Base-by-base conservation (phyloP, 2,888 invertebrate genomes). In the Pseudoips prasinana region DNA sequence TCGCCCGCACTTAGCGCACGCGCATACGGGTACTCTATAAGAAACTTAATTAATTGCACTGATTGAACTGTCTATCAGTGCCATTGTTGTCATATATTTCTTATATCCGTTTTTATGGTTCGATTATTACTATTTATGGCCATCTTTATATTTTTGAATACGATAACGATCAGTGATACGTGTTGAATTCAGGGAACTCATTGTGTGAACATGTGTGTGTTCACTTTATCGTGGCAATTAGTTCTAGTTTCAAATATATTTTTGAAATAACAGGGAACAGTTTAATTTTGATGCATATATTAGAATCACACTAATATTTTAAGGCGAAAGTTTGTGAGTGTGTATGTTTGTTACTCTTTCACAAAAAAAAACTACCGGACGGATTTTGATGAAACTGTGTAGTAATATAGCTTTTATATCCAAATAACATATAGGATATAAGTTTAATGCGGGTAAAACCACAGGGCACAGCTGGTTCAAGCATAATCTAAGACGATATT, bases 21-120 rank as follows among this genome's bases (percentile, higher is more conserved):
- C 64, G 63, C 71, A 75, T 76, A 70, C 70, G 77, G 72, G 78
- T 48, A 33, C 61, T 54, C 64, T 7, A 20, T 60, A 71, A 66
- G 73, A 75, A 75, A 65, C 59, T 59, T 44, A 50, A 78, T 74
- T 80, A 76, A 78, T 74, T 60, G 67, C 70, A 63, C 63, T 67
- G 80, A 82, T 81, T 78, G 74, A 72, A 69, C 65, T 60, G 52
- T 66, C 69, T 62, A 74, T 81, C 69, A 55, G 52, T 43, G 47
- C 69, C 46, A 79, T 81, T 81, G 76, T 77, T 57, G 44, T 52
- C 51, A 47, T 50, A 52, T 50, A 47, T 60, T 51, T 51, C 52
- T 55, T 55, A 50, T 60, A 59, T 56, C 52, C 31, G 46, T 60
- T 68, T 65, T 65, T 62, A 58, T 59, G 41, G 35, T 40, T 50